Conservation (phyloP, 2,888 invertebrate genomes). For the Rhingia campestris region DNA sequence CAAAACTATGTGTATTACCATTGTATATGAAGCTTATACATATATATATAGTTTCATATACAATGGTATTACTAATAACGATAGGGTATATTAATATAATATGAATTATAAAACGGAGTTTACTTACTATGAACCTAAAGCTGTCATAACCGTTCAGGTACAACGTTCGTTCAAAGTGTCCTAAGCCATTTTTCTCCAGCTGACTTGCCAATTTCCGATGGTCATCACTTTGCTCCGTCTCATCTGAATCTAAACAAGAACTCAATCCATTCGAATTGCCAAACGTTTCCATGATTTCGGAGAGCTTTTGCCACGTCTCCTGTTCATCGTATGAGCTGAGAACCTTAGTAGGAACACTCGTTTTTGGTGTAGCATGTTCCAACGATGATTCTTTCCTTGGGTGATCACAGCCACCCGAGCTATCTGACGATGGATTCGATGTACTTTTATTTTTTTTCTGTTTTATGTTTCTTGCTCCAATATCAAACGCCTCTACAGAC, state of each 20-base stretch:
- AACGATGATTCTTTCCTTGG: not conserved
- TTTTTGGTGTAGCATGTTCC: constrained; percentile 78
- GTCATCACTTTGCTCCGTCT: constrained; percentile 77
- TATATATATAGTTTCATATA: too few relatives aligned
- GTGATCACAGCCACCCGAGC: not conserved
- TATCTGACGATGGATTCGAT: not conserved
- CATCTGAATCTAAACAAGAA: constrained; percentile 78
- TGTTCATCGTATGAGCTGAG: constrained; percentile 96
- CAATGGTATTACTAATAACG: too few relatives aligned
- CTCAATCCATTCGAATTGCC: constrained; percentile 84
- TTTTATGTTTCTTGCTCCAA: constrained; percentile 5
- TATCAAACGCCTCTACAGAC: constrained; percentile 24
- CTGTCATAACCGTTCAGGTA: constrained; percentile 95
- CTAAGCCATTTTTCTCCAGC: constrained; percentile 89
- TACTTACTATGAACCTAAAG: constrained; percentile 94
- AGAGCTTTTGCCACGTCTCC: constrained; percentile 96
- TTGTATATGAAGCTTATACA: too few relatives aligned
- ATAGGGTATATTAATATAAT: not conserved
- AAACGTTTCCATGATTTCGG: constrained; percentile 97
- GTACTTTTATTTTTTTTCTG: constrained; percentile 25
- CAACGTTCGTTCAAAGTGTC: constrained; percentile 93
- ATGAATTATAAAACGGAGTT: not conserved
- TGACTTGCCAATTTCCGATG: constrained; percentile 86
- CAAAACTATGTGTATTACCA: too few relatives aligned
- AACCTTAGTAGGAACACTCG: constrained; percentile 84